Conservation (phyloP, 2,888 invertebrate genomes). For the Eupithecia centaureata region DNA sequence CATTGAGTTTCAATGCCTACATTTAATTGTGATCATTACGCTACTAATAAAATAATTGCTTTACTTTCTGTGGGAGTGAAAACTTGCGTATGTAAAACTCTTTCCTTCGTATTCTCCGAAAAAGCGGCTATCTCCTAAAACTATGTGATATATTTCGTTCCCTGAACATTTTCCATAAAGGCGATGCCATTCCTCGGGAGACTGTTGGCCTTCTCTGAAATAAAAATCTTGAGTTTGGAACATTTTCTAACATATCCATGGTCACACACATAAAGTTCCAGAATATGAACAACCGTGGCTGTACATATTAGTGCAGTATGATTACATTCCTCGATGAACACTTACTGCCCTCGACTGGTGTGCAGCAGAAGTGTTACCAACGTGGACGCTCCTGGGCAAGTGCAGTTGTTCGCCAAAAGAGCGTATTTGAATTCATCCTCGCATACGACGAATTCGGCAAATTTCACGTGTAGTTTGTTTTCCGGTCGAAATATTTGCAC, state of each 20-base stretch:
- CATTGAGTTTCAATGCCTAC: not conserved
- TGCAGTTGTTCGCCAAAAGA: slow-evolving; percentile 98
- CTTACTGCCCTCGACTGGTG: slow-evolving; percentile 99
- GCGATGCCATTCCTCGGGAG: slow-evolving; percentile 98
- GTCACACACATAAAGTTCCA: not conserved
- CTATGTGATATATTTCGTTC: slow-evolving; percentile 99
- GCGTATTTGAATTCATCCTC: slow-evolving; percentile 99
- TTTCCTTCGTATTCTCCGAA: slow-evolving; percentile 99
- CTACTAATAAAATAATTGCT: slow-evolving; percentile 46
- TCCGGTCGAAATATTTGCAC: slow-evolving; percentile 99
- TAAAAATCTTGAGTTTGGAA: slow-evolving; percentile 12
- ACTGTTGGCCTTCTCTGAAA: slow-evolving; percentile 94
- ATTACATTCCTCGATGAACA: slow-evolving; percentile 48
- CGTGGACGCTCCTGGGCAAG: slow-evolving; percentile 98
- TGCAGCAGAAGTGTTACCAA: slow-evolving; percentile 97
- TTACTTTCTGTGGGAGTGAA: slow-evolving; percentile 99
- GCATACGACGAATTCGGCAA: slow-evolving; percentile 99
- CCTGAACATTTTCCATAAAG: slow-evolving; percentile 99
- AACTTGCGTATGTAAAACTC: slow-evolving; percentile 99
- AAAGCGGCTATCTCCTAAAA: slow-evolving; percentile 96
- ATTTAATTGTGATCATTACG: not conserved
- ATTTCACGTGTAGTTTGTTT: slow-evolving; percentile 99
- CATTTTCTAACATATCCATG: not conserved
- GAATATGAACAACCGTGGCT: not conserved
- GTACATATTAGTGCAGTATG: not conserved